Evolutionary conservation across 1,140 invertebrate genomes (phyloP).

Genomic region (Leptestheria dahalacensis): DNA sequence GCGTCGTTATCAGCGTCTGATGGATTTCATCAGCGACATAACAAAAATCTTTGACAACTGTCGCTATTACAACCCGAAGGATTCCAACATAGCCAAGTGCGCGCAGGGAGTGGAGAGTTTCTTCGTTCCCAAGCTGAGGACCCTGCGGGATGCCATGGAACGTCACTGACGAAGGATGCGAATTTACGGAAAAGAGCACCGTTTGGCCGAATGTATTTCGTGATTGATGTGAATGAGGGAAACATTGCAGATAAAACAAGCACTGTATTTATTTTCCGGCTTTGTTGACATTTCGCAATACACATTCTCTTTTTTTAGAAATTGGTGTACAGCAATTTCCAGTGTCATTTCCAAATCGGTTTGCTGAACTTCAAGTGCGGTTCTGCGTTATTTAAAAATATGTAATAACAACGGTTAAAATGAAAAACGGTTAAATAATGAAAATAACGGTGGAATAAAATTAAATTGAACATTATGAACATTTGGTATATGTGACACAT

Average conservation of each 20-base stretch:
- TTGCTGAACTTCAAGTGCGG: too few relatives aligned
- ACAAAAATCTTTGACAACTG: constrained; percentile 98
- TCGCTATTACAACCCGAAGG: constrained; percentile 88
- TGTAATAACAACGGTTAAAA: too few relatives aligned
- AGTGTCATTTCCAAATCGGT: too few relatives aligned
- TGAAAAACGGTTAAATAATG: too few relatives aligned
- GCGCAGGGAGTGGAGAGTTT: constrained; percentile 88
- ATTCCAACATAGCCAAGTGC: constrained; percentile 87
- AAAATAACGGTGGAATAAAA: too few relatives aligned
- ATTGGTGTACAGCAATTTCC: too few relatives aligned
- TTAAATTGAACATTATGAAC: too few relatives aligned
- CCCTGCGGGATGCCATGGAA: background rate
- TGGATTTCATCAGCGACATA: constrained; percentile 92
- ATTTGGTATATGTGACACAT: too few relatives aligned
- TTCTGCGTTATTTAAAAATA: too few relatives aligned
- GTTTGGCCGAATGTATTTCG: background rate
- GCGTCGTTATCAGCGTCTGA: constrained; percentile 66
- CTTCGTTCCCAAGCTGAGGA: constrained; percentile 47
- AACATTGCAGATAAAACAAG: background rate
- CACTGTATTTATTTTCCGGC: background rate
- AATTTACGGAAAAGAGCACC: background rate
- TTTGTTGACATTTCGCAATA: too few relatives aligned
- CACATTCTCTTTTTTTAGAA: too few relatives aligned
- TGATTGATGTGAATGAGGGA: background rate
- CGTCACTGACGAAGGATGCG: background rate